Conservation (phyloP, 2,113 vertebrate species). For the Hippocampus guttulatus region DNA sequence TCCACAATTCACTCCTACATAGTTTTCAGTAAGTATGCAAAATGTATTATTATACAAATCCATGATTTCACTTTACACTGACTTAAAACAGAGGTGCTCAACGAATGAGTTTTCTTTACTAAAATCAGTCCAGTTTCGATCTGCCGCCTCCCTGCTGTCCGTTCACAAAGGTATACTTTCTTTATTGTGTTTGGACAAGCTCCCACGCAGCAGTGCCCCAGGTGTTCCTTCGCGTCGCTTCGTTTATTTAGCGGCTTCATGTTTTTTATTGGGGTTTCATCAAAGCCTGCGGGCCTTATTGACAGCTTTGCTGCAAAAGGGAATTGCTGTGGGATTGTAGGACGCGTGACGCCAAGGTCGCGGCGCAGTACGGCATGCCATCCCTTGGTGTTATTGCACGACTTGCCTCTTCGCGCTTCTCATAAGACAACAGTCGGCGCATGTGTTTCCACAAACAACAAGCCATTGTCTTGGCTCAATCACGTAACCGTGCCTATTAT, state of each 20-base stretch:
- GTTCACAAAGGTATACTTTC: slow-evolving; percentile 34
- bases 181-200: slow-evolving; percentile 27
- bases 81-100: slow-evolving; percentile 31
- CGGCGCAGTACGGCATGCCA: neutral
- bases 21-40: neutral
- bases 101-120: slow-evolving; percentile 24
- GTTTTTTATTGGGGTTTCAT: slow-evolving; percentile 37
- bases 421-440: neutral
- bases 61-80: neutral
- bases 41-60: neutral
- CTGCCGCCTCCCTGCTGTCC: slow-evolving; percentile 22
- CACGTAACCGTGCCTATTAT: slow-evolving; percentile 26
- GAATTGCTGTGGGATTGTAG: slow-evolving; percentile 24
- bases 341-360: slow-evolving; percentile 36
- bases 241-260: slow-evolving; percentile 37
- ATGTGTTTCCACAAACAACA: slow-evolving; percentile 17
- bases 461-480: slow-evolving; percentile 21
- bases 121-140: slow-evolving; percentile 25
- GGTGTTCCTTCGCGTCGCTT: slow-evolving; percentile 35
- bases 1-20: neutral
- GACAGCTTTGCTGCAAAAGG: slow-evolving; percentile 31
- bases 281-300: slow-evolving; percentile 12
- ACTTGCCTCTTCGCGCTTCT: slow-evolving; percentile 11
- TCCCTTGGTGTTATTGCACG: slow-evolving; percentile 13
- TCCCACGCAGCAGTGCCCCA: slow-evolving; percentile 39